Evolutionary conservation across 92 coral and sea anemone genomes (phyloP), one percentile per base, ranked within the genome.

Genomic region (Epizoanthus illoricatus): DNA sequence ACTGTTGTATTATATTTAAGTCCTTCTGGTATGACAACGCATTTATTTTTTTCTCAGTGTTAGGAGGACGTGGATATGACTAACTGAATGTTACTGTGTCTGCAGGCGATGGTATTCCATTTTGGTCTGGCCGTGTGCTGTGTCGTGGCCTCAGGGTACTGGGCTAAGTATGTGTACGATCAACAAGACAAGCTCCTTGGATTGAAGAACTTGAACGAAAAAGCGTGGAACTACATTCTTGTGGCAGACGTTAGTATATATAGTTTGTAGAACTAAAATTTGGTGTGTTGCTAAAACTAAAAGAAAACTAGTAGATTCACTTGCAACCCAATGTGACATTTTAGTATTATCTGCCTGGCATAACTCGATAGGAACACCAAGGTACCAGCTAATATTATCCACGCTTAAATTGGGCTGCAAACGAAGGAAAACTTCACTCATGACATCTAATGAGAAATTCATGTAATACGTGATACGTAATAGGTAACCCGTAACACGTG

Each of bases 61-160:
- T 47, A 47, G 12, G 55, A 47, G 9, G 9, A 5, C 9, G 2
- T 66, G 28, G 71, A 15, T 28, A 7, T 10, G 0, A 61, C 42
- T 5, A 23, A 3, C 21, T n/a, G n/a, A 33, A 10, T n/a, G 18
- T 18, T 0, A 3, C 49, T 41, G 45, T 13, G 4, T 62, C 20
- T 63, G 47, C 19, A 78, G 82, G 71, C 71, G 42, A 78, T 78
- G 82, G 70, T 78, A 58, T 45, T 78, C 40, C 82, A 78, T 24
- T 63, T 78, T 42, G 19, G 71, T 43, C 71, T 78, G 58, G 82
- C 82, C 15, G 33, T 78, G 9, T n/a, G 82, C 45, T 78, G 82
- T 63, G 82, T 33, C 4, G 71, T 63, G 45, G 71, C 82, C 45
- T 52, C 82, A n/a, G 82, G 82, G 58, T 78, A 78, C 61, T 78